Evolutionary conservation across 2,888 invertebrate species (phyloP).

Genomic region (Xestia sexstrigata): DNA sequence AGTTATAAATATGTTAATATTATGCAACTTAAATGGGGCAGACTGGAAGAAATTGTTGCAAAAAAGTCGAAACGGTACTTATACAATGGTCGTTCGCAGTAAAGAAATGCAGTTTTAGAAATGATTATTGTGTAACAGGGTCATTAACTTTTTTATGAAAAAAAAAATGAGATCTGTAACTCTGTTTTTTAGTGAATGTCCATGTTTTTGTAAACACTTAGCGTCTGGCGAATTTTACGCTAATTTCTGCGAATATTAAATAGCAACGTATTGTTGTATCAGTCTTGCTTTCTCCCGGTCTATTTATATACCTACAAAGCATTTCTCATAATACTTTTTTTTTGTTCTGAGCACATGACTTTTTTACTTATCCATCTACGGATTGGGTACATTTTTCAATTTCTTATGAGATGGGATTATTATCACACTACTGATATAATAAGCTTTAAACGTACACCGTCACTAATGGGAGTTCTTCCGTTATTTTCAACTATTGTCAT

Average conservation of each 20-base stretch:
- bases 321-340: not conserved
- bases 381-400: not conserved
- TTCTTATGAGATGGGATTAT: not conserved
- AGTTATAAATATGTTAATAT: constrained; percentile 68
- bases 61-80: constrained; percentile 75
- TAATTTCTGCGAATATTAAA: constrained; percentile 49
- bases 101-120: constrained; percentile 73
- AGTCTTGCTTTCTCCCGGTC: constrained; percentile 38
- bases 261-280: constrained; percentile 1
- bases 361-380: not conserved
- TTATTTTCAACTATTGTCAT: no score
- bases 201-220: constrained; percentile 48
- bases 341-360: not conserved
- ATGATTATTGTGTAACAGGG: constrained; percentile 66
- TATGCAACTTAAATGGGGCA: constrained; percentile 77
- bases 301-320: not conserved
- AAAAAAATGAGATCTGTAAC: constrained; percentile 59
- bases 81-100: constrained; percentile 68
- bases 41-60: constrained; percentile 72
- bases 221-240: constrained; percentile 44
- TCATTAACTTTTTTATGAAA: constrained; percentile 56
- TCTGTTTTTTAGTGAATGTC: constrained; percentile 17
- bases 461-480: no score
- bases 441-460: no score
- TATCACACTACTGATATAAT: not conserved